Base-by-base conservation (phyloP, 2,888 invertebrate genomes). In the Calameuta filiformis region DNA sequence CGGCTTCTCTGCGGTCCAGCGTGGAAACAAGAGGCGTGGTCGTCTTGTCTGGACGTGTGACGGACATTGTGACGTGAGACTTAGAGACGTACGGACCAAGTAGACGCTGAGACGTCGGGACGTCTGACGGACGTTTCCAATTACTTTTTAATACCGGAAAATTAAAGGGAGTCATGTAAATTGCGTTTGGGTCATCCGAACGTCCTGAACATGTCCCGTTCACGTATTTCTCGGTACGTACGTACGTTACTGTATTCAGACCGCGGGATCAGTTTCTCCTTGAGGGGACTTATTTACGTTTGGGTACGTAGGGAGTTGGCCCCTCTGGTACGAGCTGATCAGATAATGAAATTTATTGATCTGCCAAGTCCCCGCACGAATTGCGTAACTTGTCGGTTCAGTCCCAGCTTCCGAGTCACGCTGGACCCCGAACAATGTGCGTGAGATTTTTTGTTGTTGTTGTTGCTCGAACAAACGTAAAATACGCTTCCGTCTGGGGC, bases 141-240 rank as follows among this genome's bases (percentile, higher is more conserved):
- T 89, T 89, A 89, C 56, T 89, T 89, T 89, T 86, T 86, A 88
- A 88, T 89, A 86, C 83, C 84, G 85, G 82, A 87, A 89, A 90
- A 80, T 80, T 79, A 78, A 76, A 73, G 12, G 71, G 31, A 73
- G 35, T 56, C 23, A 56, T 9, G 6, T 56, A 23, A 9, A 56
- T 56, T 56, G 23, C 23, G 23, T 9, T 56, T 9, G 56, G 56
- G 23, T 56, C 56, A 23, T 56, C 15, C 23, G 56, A 56, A 56
- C 23, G 56, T 56, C 56, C 56, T 9, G 56, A 23, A 6, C 6
- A 23, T 56, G 56, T 56, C 56, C 56, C 23, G 23, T 23, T 23
- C 23, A 2, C 23, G 56, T 56, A 23, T 6, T 56, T 9, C 56
- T 56, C 23, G 15, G 56, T 56, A 23, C 56, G 0, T 33, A 33